phyloP scores from a whole-genome alignment of 2,888 invertebrate genomes.

The Terebella lapidaria region DNA sequence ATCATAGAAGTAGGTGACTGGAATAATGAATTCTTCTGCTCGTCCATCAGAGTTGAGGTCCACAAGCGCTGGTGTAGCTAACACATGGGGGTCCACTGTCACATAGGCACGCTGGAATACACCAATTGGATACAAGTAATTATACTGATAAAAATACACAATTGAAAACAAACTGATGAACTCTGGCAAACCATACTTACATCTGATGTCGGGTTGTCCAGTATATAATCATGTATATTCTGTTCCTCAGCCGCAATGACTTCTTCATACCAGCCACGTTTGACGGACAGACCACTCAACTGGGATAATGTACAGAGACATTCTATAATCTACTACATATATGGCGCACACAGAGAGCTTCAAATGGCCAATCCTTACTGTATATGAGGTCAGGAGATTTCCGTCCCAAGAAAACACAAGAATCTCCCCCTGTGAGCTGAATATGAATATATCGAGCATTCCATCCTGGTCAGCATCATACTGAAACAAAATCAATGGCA shows the following conservation, averaged over 20 bases:
- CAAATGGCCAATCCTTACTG: not conserved
- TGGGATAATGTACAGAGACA: constrained; percentile 21
- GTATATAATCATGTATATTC: constrained; percentile 30
- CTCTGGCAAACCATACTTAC: no score
- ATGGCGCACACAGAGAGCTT: not conserved
- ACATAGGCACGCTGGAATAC: constrained; percentile 1
- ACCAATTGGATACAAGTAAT: not conserved
- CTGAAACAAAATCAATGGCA: constrained; percentile 27
- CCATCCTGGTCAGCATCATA: constrained; percentile 46
- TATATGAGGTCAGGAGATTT: constrained; percentile 6
- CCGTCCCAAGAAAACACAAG: constrained; percentile 32
- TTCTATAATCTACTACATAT: not conserved
- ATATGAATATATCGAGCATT: constrained; percentile 39
- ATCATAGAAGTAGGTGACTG: constrained; percentile 44
- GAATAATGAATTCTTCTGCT: constrained; percentile 38
- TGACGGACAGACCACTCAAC: constrained; percentile 37
- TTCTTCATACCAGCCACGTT: constrained; percentile 36
- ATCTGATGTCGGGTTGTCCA: constrained; percentile 9
- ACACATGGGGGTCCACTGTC: constrained; percentile 32
- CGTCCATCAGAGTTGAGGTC: constrained; percentile 36
- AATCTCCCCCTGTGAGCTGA: constrained; percentile 38
- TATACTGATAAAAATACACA: no score
- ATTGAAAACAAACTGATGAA: no score
- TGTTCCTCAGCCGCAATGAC: constrained; percentile 27
- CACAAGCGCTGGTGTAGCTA: constrained; percentile 41